A percentile compares a stretch with the other conserved stretches of the same genome.
These are phyloP conservation scores for Hemiprocne comata DNA, from an alignment of 2,113 vertebrate genomes.

Conservation along the genomic window DNA sequence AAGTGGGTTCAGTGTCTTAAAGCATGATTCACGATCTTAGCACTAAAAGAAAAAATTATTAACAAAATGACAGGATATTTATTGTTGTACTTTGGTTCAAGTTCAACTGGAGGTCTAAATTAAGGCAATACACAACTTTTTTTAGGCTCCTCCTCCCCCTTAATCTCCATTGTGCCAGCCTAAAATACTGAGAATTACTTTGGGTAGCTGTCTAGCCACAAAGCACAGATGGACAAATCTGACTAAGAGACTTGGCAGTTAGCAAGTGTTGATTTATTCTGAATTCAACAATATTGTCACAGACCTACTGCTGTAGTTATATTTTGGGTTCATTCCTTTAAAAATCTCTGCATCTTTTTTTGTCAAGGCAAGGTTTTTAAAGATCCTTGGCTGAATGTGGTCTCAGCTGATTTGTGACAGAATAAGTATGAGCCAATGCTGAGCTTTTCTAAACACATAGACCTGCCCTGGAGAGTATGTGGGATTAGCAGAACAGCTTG, in stretches of 20 bases:
- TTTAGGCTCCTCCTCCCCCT: accelerated
- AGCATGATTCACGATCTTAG: neutral
- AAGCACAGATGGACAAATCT: neutral
- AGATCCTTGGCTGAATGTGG: neutral
- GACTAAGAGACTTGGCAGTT: neutral
- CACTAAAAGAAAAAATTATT: neutral
- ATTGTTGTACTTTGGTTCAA: neutral
- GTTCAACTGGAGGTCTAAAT: neutral
- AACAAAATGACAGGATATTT: neutral
- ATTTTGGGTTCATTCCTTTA: neutral
- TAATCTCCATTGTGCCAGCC: neutral
- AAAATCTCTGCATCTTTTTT: neutral
- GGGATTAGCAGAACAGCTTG: neutral
- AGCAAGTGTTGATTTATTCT: neutral
- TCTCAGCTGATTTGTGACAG: neutral
- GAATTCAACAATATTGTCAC: neutral
- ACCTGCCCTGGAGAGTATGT: neutral
- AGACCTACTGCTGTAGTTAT: neutral
- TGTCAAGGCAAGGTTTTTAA: neutral
- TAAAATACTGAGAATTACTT: neutral
- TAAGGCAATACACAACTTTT: neutral
- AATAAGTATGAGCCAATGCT: neutral
- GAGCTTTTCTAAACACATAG: neutral
- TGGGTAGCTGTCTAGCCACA: neutral
- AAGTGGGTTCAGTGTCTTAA: neutral